Evolutionary conservation across 2,113 vertebrate species (phyloP).

Genomic region (Rhinolophus sinicus): DNA sequence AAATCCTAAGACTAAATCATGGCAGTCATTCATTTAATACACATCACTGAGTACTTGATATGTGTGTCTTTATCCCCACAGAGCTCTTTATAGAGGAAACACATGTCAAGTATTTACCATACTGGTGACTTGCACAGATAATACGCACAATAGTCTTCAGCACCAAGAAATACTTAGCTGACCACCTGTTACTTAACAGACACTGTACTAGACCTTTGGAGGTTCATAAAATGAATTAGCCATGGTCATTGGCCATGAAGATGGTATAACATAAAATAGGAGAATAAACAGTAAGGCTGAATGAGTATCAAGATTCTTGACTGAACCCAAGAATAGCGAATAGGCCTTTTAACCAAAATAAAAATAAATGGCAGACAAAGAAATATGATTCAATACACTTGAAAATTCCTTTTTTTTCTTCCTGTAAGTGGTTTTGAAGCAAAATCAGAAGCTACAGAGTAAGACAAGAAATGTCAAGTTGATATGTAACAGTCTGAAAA

Average conservation of each 20-base stretch:
- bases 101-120: neutral
- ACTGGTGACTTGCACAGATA: neutral
- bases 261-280: neutral
- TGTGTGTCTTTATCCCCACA: neutral
- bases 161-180: neutral
- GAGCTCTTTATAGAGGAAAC: neutral
- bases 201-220: neutral
- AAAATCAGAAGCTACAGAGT: neutral
- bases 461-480: neutral
- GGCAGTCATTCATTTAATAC: neutral
- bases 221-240: neutral
- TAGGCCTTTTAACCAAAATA: slow-evolving; percentile 13
- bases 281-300: neutral
- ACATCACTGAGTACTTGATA: neutral
- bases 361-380: neutral
- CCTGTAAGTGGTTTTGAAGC: neutral
- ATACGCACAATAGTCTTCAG: neutral
- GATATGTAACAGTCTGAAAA: slow-evolving; percentile 52
- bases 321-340: neutral
- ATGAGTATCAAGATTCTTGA: neutral
- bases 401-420: neutral
- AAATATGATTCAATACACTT: neutral
- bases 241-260: neutral
- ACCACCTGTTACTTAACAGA: neutral
- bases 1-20: neutral